phyloP scores from a whole-genome alignment of 37 sponge, comb jelly and placozoan species.

The Theonella swinhoei region DNA sequence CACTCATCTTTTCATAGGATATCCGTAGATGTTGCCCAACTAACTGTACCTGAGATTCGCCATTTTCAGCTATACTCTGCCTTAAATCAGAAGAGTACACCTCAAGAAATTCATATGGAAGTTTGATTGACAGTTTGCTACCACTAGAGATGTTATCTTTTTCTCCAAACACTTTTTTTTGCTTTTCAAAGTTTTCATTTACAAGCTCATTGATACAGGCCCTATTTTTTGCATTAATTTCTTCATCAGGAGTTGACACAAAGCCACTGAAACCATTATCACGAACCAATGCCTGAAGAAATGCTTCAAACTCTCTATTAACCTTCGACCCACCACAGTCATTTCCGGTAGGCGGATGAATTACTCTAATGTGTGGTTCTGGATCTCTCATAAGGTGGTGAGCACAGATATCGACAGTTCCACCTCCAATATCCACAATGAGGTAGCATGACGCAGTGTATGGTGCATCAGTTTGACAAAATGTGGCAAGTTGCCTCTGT shows the following conservation, averaged over 20 bases:
- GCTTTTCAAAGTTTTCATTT: constrained; percentile 36
- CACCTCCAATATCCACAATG: constrained; percentile 55
- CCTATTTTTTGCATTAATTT: background rate
- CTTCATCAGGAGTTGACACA: constrained; percentile 9
- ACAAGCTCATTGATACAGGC: constrained; percentile 3
- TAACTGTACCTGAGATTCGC: background rate
- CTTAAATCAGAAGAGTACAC: background rate
- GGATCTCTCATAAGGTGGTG: constrained; percentile 14
- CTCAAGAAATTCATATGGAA: background rate
- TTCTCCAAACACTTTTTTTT: constrained; percentile 48
- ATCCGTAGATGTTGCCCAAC: background rate
- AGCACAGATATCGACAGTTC: constrained; percentile 56
- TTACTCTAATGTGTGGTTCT: constrained; percentile 14
- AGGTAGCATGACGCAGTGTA: constrained; percentile 26
- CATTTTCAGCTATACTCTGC: background rate
- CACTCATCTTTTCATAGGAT: background rate
- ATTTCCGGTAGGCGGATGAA: constrained; percentile 47
- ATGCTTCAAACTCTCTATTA: constrained; percentile 25
- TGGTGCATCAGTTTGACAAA: background rate
- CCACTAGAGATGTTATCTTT: background rate
- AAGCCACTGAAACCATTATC: constrained; percentile 25
- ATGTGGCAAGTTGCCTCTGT: constrained; percentile 6
- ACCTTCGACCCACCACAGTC: constrained; percentile 51
- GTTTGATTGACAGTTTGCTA: background rate
- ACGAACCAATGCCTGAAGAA: constrained; percentile 18